Base-by-base conservation (phyloP, 2,113 vertebrate genomes). In the Circaetus cinerascens region DNA sequence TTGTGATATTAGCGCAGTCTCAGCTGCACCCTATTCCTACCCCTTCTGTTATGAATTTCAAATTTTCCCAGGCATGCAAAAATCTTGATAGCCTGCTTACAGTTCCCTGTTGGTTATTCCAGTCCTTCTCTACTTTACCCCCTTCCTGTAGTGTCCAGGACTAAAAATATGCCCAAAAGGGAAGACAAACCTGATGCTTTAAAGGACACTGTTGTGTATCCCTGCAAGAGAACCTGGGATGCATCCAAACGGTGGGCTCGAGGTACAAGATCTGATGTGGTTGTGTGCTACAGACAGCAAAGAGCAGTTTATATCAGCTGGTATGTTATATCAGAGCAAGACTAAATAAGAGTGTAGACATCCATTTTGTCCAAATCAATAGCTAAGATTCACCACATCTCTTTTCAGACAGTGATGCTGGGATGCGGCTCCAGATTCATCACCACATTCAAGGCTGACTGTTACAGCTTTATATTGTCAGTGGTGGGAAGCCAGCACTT, bases 161-260 rank as follows among this genome's bases (percentile, higher is more conserved):
- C 23, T 40, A 69, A 23, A 80, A 60, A 67, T 34, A 51, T 2
- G 8, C 16, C 23, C n/a, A 18, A 38, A 72, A 62, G 9, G 10
- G 46, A 27, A 50, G 32, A 43, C 7, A 67, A 78, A 66, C 9
- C 7, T 17, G 27, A 68, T 55, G 53, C 12, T 59, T 82, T 78
- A 41, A 50, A 83, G 20, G 46, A 30, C 6, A 1, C 14, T 11
- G 8, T 22, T 34, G 22, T 22, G 10, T 30, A 27, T 59, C 21
- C 22, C 56, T 43, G 29, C 5, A 34, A 46, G 29, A 71, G 18
- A 53, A 34, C 8, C 51, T 48, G 45, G 38, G 41, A 30, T 26
- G 17, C n/a, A 43, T 30, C 59, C 41, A n/a, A 78, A n/a, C 1
- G 1, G 15, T 22, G n/a, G 7, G 17, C 29, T 71, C 1, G 1